These are phyloP conservation scores for Acleris laterana DNA, from an alignment of 2,888 invertebrate genomes.

Conservation along the genomic window DNA sequence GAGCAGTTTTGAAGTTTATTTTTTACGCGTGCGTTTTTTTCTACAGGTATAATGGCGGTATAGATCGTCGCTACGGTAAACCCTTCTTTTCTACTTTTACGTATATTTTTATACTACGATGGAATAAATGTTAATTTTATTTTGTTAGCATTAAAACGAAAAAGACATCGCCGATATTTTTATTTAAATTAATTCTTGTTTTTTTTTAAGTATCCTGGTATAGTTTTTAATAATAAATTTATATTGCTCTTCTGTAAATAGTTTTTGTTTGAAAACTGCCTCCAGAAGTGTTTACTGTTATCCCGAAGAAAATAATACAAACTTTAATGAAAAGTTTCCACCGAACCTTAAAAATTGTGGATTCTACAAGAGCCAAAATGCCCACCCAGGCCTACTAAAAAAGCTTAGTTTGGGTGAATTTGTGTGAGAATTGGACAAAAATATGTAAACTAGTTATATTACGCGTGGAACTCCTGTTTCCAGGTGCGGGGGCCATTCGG, in stretches of 20 bases:
- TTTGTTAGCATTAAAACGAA: conserved; percentile 84
- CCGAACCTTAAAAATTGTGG: too few species aligned
- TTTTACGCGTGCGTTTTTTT: conserved; percentile 22
- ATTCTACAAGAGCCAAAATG: too few species aligned
- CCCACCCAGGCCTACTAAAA: too few species aligned
- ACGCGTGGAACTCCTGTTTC: too few species aligned
- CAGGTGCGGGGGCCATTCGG: too few species aligned
- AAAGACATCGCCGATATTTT: conserved; percentile 81
- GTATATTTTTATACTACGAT: conserved; percentile 83
- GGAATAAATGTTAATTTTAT: conserved; percentile 83
- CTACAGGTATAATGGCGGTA: conserved; percentile 18
- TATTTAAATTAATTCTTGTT: conserved; percentile 63
- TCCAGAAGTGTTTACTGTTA: conserved; percentile 11
- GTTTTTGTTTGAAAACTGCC: conserved; percentile 58
- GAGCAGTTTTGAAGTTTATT: conserved; percentile 7
- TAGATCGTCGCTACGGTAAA: conserved; percentile 29
- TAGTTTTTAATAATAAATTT: conserved; percentile 80
- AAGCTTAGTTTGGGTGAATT: too few species aligned
- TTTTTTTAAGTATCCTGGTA: conserved; percentile 66
- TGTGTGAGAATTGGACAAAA: too few species aligned
- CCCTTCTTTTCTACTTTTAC: conserved; percentile 77
- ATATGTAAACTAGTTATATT: too few species aligned
- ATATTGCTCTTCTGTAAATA: conserved; percentile 74
- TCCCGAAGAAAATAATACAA: not conserved
- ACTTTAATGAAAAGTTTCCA: too few species aligned